Conservation (phyloP, 2,888 invertebrate genomes). For the Ceratothoa steindachneri region DNA sequence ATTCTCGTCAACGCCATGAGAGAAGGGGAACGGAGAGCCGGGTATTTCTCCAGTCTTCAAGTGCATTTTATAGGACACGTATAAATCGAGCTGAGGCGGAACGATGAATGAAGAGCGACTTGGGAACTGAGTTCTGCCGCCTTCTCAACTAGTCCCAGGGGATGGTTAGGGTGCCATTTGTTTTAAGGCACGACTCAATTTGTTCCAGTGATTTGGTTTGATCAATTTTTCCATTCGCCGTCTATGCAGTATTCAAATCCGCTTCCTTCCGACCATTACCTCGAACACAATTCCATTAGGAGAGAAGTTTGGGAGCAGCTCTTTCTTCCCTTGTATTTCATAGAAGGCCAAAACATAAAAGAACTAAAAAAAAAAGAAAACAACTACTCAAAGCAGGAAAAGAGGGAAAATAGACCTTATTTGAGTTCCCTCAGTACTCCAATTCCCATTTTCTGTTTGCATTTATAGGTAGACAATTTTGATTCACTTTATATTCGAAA, state of each 20-base stretch:
- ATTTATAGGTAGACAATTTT: not conserved
- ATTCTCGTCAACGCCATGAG: too few relatives aligned
- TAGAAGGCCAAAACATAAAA: not conserved
- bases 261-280: not conserved
- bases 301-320: not conserved
- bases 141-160: conserved; percentile 8
- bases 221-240: conserved; percentile 31
- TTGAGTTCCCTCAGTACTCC: not conserved
- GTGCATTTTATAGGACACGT: not conserved
- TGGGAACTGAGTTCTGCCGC: conserved; percentile 4
- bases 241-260: conserved; percentile 10
- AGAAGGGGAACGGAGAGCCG: not conserved
- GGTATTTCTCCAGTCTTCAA: too few relatives aligned
- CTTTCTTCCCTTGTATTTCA: not conserved
- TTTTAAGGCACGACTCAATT: conserved; percentile 45
- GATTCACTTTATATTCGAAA: not conserved
- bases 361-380: not conserved
- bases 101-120: conserved; percentile 1
- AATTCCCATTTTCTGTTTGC: not conserved
- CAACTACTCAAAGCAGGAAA: too few relatives aligned
- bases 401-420: not conserved
- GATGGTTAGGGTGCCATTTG: conserved; percentile 19
- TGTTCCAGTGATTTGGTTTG: conserved; percentile 47
- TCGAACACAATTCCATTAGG: not conserved
- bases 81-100: not conserved